Base-by-base conservation (phyloP, 2,797 vertebrate genomes). In the Agapornis canus region DNA sequence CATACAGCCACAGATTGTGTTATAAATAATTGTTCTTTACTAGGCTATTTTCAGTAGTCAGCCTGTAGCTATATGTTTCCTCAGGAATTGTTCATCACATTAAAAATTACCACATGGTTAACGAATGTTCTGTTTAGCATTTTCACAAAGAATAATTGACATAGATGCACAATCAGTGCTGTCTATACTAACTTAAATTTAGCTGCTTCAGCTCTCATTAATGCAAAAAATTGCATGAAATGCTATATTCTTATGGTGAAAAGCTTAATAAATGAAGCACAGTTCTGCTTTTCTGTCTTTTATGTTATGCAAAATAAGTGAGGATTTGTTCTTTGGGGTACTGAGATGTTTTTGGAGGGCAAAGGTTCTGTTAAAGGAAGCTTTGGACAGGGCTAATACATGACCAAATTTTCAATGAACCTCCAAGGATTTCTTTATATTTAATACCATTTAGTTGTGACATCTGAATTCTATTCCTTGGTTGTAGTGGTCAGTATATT, bases 401-500 rank as follows among this genome's bases (percentile, higher is more conserved):
- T 60, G 92, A 76, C 60, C 82, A 85, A 85, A 97, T 96, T 97
- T 86, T 90, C 90, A 96, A 94, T 92, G 92, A 95, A 94, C 77
- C 65, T 96, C 81, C 48, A 54, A 96, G 90, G 69, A 92, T 94
- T 97, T 96, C 23, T 95, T 72, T 96, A 94, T 96, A 95, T 94
- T 97, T 96, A 96, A 94, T 95, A 88, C 32, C 29, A 19, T 75
- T 84, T 66, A 84, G 70, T 69, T 91, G 85, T 90, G 70, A 96
- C 96, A 95, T 96, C 95, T 96, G 87, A 97, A 97, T 97, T 97
- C 88, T 94, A 70, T 94, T 96, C 90, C 88, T 97, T 93, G 49
- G 16, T 95, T 98, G 97, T 97, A 97, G 95, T 92, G 81, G 89
- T 92, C 97, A 97, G 95, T 95, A 80, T 97, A 86, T 92, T 97